Evolutionary conservation across 2,888 invertebrate species (phyloP).

Genomic region (Sphaerophoria taeniata): DNA sequence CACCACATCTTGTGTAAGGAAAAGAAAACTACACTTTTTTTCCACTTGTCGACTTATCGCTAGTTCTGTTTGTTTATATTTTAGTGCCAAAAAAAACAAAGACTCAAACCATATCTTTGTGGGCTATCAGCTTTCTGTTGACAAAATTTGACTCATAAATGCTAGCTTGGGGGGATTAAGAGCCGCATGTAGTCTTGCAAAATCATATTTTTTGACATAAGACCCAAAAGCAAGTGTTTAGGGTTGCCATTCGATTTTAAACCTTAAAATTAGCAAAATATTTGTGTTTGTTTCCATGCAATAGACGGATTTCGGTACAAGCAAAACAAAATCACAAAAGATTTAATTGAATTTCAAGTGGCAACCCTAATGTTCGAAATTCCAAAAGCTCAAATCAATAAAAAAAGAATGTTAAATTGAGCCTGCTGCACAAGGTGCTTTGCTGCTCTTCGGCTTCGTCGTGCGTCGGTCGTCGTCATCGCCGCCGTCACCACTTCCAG

Average conservation of each 20-base stretch:
- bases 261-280: too few relatives aligned
- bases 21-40: slow-evolving; percentile 9
- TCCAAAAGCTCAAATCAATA: not conserved
- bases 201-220: slow-evolving; percentile 41
- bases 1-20: not conserved
- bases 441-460: not conserved
- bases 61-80: not conserved
- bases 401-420: slow-evolving; percentile 34
- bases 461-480: not conserved
- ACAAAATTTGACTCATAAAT: slow-evolving; percentile 28
- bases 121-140: slow-evolving; percentile 10
- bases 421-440: slow-evolving; percentile 45
- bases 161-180: slow-evolving; percentile 24
- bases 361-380: not conserved
- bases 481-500: not conserved
- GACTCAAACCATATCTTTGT: slow-evolving; percentile 17
- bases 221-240: slow-evolving; percentile 8
- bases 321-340: too few relatives aligned
- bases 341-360: not conserved
- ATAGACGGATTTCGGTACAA: too few relatives aligned
- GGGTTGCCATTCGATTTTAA: not conserved
- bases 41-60: slow-evolving; percentile 58
- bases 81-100: slow-evolving; percentile 31
- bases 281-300: too few relatives aligned
- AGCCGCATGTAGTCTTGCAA: slow-evolving; percentile 47